Conservation (phyloP, 2,113 vertebrate species). For the Galbula dea region DNA sequence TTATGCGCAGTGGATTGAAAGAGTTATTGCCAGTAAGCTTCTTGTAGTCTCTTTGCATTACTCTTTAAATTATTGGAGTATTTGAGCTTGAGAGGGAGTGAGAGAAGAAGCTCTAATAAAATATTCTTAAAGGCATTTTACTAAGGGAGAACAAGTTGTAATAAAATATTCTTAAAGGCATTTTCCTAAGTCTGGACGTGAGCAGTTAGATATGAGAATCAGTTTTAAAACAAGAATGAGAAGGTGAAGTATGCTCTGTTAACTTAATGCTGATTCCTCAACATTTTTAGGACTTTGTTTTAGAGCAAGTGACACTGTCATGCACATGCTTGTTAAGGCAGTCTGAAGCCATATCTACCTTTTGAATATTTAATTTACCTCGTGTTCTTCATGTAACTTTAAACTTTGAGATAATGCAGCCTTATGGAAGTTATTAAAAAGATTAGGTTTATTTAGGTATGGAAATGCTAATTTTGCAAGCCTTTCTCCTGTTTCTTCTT, state of each 20-base stretch:
- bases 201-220: conserved; percentile 16
- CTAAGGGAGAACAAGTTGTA: too few relatives aligned
- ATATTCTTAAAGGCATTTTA: conserved; percentile 23
- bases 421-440: neutral
- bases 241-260: conserved; percentile 9
- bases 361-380: conserved; percentile 1
- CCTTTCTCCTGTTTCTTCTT: neutral
- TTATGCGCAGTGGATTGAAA: conserved; percentile 96
- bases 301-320: neutral
- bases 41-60: conserved; percentile 67
- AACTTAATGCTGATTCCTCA: neutral
- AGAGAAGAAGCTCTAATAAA: neutral
- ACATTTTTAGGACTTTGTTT: neutral
- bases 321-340: neutral
- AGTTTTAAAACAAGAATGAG: conserved; percentile 39
- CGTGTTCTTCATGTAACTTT: neutral
- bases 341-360: neutral
- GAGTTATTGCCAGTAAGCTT: conserved; percentile 92
- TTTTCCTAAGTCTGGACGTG: neutral
- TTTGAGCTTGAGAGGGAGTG: conserved; percentile 27
- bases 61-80: conserved; percentile 76
- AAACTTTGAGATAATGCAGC: neutral
- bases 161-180: too few relatives aligned
- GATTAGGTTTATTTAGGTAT: neutral
- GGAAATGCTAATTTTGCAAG: neutral